Evolutionary conservation across 1,140 invertebrate genomes (phyloP), one percentile per base, ranked within the genome.

Genomic region (Pachyrhynchus sulphureomaculatus): DNA sequence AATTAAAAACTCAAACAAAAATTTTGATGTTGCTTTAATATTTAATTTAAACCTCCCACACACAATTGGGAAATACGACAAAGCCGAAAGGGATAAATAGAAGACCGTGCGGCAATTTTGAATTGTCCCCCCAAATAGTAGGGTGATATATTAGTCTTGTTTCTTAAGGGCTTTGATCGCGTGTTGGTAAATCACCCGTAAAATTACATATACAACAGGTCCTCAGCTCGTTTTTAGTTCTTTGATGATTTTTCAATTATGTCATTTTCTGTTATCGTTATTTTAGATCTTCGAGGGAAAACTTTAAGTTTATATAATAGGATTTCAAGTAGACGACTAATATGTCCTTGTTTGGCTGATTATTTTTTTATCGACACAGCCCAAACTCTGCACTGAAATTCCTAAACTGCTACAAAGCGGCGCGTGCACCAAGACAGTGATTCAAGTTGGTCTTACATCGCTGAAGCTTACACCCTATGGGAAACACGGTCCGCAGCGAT

Each of bases 121-220:
- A 56, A 66, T 55, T 66, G 64, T 66, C 65, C 65, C 65, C 60
- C 63, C 44, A 58, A 62, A 41, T 21, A 62, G 47, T 41, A 66
- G 65, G 65, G 65, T 66, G 65, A 66, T 66, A 58, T 62, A 66
- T 66, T 66, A 63, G 58, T 56, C 55, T 37, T 55, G 53, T 63
- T 66, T 61, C 65, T 63, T 57, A 48, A 65, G 56, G 65, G 65
- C 48, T 45, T 51, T 33, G 44, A 53, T 55, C 64, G 64, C 59
- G 64, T 66, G 59, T 52, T 59, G 65, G 24, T 66, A 60, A 66
- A 66, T 66, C 65, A 56, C 48, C 52, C 55, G 36, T 60, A 66
- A 66, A 66, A 66, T 66, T 66, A 62, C 65, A 59, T 54, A 66
- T 62, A 66, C 51, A 47, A 45, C 59, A 62, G 51, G 59, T 51